These are phyloP conservation scores for Chiroxiphia lanceolata DNA, from an alignment of 2,797 vertebrate genomes.

Conservation along the genomic window DNA sequence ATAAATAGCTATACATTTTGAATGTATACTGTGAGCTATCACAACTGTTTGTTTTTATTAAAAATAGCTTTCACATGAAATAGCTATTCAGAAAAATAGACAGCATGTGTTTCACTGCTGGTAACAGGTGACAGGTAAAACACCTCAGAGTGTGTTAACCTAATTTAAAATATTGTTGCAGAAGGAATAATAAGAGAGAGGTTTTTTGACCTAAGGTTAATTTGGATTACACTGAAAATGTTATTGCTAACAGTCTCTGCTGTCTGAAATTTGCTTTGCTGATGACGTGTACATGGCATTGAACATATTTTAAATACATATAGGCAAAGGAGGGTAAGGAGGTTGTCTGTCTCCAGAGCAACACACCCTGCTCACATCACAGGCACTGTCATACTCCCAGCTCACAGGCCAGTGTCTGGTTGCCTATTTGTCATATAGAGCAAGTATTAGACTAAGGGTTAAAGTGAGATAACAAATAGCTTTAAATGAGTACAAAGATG, in stretches of 20 bases:
- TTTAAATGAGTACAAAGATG: not conserved
- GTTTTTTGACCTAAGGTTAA: not conserved
- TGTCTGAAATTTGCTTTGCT: not conserved
- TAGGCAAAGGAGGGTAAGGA: not conserved
- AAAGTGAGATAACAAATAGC: not conserved
- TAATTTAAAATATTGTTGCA: slow-evolving; percentile 4
- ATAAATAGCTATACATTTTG: not conserved
- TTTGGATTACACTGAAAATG: not conserved
- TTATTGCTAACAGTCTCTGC: not conserved
- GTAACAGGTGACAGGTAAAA: slow-evolving; percentile 1
- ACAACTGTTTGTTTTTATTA: not conserved
- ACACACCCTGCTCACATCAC: accelerated
- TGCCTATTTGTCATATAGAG: not conserved
- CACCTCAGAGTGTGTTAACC: not conserved
- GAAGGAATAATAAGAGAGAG: not conserved
- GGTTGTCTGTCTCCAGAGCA: not conserved
- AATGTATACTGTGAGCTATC: not conserved
- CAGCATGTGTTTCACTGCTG: not conserved
- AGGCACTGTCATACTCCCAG: accelerated
- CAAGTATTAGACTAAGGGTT: not conserved
- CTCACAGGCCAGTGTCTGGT: not conserved
- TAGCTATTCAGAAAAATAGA: not conserved
- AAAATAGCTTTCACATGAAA: not conserved
- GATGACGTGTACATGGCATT: not conserved
- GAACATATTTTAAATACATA: not conserved